These are phyloP conservation scores for Buphagus erythrorhynchus DNA, from an alignment of 2,797 vertebrate species.

Conservation along the genomic window DNA sequence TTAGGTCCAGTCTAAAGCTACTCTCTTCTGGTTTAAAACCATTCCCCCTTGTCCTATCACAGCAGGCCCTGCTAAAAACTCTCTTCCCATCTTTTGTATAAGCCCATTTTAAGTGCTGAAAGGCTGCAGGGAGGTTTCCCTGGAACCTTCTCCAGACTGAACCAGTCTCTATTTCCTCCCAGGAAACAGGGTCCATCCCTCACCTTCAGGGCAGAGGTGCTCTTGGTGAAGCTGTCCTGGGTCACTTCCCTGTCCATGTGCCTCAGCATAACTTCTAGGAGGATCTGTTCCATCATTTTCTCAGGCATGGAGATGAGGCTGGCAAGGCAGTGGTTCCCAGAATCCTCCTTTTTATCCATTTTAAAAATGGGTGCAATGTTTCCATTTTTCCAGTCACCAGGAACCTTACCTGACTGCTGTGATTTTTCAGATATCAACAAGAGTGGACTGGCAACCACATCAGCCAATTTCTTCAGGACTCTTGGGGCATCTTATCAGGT, in stretches of 20 bases:
- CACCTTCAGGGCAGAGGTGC: background rate
- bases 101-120: background rate
- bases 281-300: background rate
- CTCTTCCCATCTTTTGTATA: background rate
- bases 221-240: background rate
- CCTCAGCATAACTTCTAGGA: background rate
- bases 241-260: background rate
- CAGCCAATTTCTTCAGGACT: background rate
- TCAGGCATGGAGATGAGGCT: background rate
- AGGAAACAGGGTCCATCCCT: background rate
- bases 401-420: background rate
- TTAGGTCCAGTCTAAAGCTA: background rate
- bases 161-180: background rate
- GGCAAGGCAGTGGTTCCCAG: background rate
- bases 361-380: background rate
- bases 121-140: background rate
- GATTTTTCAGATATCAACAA: background rate
- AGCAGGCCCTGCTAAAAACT: background rate
- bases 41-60: background rate
- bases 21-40: background rate
- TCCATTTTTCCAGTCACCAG: background rate
- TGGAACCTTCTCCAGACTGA: background rate
- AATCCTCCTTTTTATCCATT: background rate
- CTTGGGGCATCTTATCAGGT: background rate
- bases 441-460: background rate